Conservation (phyloP, 2,888 invertebrate genomes). For the Chloroclysta siterata region DNA sequence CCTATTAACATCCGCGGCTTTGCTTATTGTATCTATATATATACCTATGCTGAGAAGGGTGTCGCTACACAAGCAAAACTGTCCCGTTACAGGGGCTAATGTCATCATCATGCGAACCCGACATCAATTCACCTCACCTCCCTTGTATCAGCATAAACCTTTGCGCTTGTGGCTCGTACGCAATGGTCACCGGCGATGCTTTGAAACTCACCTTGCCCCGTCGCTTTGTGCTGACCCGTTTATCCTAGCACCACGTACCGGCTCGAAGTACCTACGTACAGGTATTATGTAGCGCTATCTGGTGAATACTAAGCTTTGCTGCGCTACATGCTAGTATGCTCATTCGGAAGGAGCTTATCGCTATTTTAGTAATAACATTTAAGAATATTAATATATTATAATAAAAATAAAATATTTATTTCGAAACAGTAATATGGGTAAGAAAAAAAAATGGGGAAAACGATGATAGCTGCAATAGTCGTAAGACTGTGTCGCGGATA, state of each 20-base stretch:
- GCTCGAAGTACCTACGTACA: not conserved
- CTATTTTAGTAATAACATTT: not conserved
- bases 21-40: too few species aligned
- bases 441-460: too few species aligned
- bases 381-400: too few species aligned
- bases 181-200: conserved; percentile 19
- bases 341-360: not conserved
- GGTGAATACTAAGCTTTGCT: conserved; percentile 2
- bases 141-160: conserved; percentile 9
- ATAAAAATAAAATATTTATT: too few species aligned
- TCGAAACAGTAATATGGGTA: too few species aligned
- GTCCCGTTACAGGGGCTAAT: not conserved
- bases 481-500: too few species aligned
- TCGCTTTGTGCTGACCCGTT: conserved; percentile 17
- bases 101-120: conserved; percentile 1
- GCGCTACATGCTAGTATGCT: not conserved
- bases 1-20: too few species aligned
- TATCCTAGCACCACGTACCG: conserved; percentile 6
- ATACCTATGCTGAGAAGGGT: too few species aligned
- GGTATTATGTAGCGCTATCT: not conserved
- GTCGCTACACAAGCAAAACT: not conserved
- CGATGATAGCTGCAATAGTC: too few species aligned
- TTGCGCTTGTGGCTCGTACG: conserved; percentile 15
- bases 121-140: conserved; percentile 12
- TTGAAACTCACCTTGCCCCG: conserved; percentile 17